phyloP scores from a whole-genome alignment of 2,797 vertebrate genomes.

The Peromyscus melanophrys region DNA sequence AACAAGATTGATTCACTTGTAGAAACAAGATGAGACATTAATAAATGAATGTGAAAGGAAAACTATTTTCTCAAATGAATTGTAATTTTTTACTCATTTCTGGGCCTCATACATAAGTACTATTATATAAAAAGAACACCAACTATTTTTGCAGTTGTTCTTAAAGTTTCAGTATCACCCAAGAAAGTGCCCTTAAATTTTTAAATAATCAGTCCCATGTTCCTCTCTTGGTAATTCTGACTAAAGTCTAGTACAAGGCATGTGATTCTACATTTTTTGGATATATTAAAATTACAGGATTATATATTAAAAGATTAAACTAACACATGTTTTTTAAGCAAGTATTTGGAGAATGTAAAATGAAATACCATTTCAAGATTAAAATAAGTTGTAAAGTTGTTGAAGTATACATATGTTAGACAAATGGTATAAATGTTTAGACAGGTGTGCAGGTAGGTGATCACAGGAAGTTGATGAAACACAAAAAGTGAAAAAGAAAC shows the following conservation, averaged over 20 bases:
- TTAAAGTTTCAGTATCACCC: slow-evolving; percentile 1
- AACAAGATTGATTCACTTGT: slow-evolving; percentile 48
- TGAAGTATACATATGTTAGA: neutral
- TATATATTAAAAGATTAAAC: neutral
- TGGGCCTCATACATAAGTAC: neutral
- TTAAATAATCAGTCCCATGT: neutral
- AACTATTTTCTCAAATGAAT: slow-evolving; percentile 49
- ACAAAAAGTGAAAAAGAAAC: neutral
- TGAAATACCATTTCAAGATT: neutral
- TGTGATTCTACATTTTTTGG: neutral
- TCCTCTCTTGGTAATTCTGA: neutral
- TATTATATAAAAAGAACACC: neutral
- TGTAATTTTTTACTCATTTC: slow-evolving; percentile 38
- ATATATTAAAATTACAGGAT: neutral
- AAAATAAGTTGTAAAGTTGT: neutral
- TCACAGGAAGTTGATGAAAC: neutral
- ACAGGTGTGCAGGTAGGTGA: neutral
- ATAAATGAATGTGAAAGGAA: slow-evolving; percentile 56
- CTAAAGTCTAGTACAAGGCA: neutral
- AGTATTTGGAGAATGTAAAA: neutral
- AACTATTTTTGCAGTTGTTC: slow-evolving; percentile 2
- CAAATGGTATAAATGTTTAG: neutral
- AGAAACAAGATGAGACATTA: neutral
- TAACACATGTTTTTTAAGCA: neutral
- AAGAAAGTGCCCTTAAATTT: neutral